Percentiles rank a stretch among this genome's conserved stretches.
These are phyloP conservation scores for Hylyphantes graminicola DNA, from an alignment of 1,140 invertebrate genomes.

Conservation along the genomic window DNA sequence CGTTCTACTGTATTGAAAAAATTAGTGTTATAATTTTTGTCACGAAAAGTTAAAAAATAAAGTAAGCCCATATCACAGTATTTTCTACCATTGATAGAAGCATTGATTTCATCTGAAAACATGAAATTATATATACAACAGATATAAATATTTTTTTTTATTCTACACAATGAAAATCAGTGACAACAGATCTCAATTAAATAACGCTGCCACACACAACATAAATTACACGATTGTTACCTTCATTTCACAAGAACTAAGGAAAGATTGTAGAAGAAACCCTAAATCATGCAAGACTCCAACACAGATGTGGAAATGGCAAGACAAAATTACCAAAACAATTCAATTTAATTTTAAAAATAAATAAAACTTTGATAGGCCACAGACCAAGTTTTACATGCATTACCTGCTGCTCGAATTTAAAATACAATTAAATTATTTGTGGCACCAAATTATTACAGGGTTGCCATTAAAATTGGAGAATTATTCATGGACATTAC, in stretches of 20 bases:
- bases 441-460: no score
- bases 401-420: no score
- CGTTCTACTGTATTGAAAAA: no score
- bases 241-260: constrained; percentile 19
- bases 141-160: constrained; percentile 31
- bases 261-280: constrained; percentile 17
- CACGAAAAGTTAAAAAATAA: background rate
- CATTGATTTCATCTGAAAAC: constrained; percentile 44
- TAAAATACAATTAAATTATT: no score
- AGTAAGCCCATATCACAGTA: constrained; percentile 54
- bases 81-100: constrained; percentile 53
- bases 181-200: constrained; percentile 55
- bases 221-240: constrained; percentile 42
- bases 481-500: no score
- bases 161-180: constrained; percentile 49
- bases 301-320: constrained; percentile 9
- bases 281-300: constrained; percentile 17
- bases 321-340: background rate
- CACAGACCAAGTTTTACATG: no score
- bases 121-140: constrained; percentile 53
- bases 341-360: no score
- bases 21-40: no score
- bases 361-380: no score
- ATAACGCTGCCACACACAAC: constrained; percentile 37
- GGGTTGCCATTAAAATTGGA: no score